Evolutionary conservation across 2,888 invertebrate genomes (phyloP), one percentile per base, ranked within the genome.

Genomic region (Exephanes ischioxanthus): DNA sequence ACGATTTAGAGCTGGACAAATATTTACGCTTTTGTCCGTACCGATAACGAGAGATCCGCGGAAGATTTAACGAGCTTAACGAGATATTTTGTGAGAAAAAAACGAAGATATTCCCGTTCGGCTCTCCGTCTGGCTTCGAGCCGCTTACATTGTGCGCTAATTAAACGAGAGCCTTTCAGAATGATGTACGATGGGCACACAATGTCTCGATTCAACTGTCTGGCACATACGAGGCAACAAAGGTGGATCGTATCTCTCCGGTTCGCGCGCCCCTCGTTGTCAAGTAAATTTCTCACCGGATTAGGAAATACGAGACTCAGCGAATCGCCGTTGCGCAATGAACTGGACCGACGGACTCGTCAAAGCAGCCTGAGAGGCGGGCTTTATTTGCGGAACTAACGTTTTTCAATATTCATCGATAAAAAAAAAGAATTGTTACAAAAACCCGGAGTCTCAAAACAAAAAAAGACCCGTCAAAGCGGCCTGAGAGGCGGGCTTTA

Each of bases 131-230:
- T 37, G 26, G 68, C 3, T 37, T 19, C 11, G n/a, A 51, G 79
- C 63, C 48, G 68, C 41, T n/a, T 41, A 48, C 61, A 61, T 45
- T 37, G 63, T n/a, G 61, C 48, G 71, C 71, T 72, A 51, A 51
- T 80, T 41, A 63, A 61, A 45, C 45, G 48, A 75, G 19, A 77
- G 26, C 66, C 53, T 55, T 55, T 67, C 77, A 77, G 66, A 26
- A 77, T 68, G 67, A 67, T 67, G 19, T 77, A 53, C 77, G 55
- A 41, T 55, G 67, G 37, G 41, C 53, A 55, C 67, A 77, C 67
- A 77, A 68, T 78, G 55, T 78, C 78, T 78, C 78, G 78, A 58
- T 68, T 70, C 68, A 58, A 30, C 68, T 61, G 55, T 48, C 58
- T 30, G 68, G 55, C 55, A 11, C 58, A 41, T 53, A 71, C 63